Percentiles rank a stretch among this genome's conserved stretches.
phyloP scores from a whole-genome alignment of 2,113 vertebrate species.

The Mastomys natalensis region DNA sequence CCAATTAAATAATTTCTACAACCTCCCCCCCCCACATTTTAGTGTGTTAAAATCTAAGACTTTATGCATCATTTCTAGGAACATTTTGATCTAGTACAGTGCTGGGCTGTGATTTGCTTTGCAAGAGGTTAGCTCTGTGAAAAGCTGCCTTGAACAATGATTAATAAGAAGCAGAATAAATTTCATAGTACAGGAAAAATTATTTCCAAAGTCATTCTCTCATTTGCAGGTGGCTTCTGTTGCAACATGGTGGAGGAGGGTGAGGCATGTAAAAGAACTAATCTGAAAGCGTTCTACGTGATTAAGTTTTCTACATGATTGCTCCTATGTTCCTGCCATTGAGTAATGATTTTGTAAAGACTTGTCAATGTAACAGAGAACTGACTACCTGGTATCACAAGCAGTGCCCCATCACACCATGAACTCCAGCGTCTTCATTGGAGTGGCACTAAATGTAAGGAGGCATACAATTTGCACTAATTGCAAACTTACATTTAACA shows the following conservation, averaged over 20 bases:
- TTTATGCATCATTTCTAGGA: background rate
- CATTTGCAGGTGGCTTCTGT: background rate
- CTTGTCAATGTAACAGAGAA: background rate
- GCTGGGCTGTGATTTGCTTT: background rate
- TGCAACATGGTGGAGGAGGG: background rate
- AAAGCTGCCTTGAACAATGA: background rate
- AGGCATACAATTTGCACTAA: background rate
- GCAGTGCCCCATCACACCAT: background rate
- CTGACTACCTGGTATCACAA: background rate
- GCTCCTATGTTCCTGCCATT: background rate
- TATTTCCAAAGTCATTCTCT: constrained; percentile 13
- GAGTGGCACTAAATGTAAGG: background rate
- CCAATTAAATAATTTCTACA: too few relatives aligned
- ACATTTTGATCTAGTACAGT: background rate
- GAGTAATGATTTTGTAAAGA: constrained; percentile 8
- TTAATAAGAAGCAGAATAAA: constrained; percentile 25
- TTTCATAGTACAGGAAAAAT: background rate
- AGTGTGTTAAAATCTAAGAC: background rate
- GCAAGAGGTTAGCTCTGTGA: background rate
- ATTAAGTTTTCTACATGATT: background rate
- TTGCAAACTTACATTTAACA: background rate
- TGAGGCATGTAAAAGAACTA: background rate
- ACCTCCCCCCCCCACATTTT: background rate
- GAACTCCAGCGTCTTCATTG: background rate
- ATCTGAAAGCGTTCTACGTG: background rate